Percentiles rank a stretch among this genome's conserved stretches.
These are phyloP conservation scores for Nasonia longicornis DNA, from an alignment of 1,140 invertebrate species.

Conservation along the genomic window DNA sequence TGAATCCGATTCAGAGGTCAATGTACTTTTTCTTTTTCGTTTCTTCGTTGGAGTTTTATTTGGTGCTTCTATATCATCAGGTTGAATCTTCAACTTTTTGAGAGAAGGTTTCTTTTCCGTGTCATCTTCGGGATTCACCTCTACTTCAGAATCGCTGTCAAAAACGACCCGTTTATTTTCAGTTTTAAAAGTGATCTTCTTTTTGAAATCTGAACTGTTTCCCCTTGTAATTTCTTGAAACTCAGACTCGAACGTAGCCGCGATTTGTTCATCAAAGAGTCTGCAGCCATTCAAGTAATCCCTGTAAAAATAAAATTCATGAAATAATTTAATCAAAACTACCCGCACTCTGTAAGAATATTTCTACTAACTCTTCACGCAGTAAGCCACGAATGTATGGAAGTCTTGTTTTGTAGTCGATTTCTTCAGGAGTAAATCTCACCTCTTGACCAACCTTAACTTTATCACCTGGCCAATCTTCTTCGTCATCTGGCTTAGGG, in stretches of 20 bases:
- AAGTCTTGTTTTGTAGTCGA: slow-evolving; percentile 70
- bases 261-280: slow-evolving; percentile 41
- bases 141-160: slow-evolving; percentile 41
- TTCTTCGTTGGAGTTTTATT: slow-evolving; percentile 28
- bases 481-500: slow-evolving; percentile 67
- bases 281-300: slow-evolving; percentile 54
- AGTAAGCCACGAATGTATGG: slow-evolving; percentile 73
- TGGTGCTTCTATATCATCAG: not conserved
- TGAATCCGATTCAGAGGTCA: slow-evolving; percentile 8
- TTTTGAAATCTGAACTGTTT: not conserved
- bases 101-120: slow-evolving; percentile 22
- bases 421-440: slow-evolving; percentile 69
- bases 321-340: not conserved
- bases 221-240: slow-evolving; percentile 24
- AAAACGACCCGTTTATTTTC: slow-evolving; percentile 45
- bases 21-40: slow-evolving; percentile 35
- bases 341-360: slow-evolving; percentile 50
- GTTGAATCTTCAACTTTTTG: slow-evolving; percentile 19
- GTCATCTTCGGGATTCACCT: slow-evolving; percentile 1
- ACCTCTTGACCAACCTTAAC: slow-evolving; percentile 72
- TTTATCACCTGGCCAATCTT: slow-evolving; percentile 72
- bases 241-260: slow-evolving; percentile 33
- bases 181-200: slow-evolving; percentile 10
- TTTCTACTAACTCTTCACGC: slow-evolving; percentile 68
- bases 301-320: slow-evolving; percentile 45